Percentiles rank a stretch among this genome's conserved stretches.
Conservation (phyloP, 1,140 invertebrate species). For the Listronotus oregonensis region DNA sequence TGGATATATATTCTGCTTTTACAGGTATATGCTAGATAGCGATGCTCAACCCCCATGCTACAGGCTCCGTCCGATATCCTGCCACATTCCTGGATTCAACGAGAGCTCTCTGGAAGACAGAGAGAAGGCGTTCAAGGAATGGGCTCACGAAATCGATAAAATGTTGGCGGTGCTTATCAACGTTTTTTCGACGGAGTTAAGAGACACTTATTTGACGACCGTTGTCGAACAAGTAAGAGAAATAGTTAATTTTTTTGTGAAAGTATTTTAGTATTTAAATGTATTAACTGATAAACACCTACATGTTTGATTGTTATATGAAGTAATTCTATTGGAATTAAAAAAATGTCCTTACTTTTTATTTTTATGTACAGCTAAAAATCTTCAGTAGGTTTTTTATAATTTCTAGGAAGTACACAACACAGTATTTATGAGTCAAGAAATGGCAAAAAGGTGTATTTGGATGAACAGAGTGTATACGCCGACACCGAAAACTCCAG, state of each 20-base stretch:
- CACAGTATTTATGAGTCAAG: slow-evolving; percentile 75
- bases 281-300: no score
- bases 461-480: slow-evolving; percentile 69
- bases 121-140: slow-evolving; percentile 60
- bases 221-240: slow-evolving; percentile 73
- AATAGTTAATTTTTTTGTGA: no score
- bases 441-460: slow-evolving; percentile 73
- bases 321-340: no score
- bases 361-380: no score
- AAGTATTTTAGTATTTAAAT: no score
- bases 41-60: slow-evolving; percentile 76
- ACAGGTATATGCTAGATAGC: slow-evolving; percentile 56
- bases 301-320: no score
- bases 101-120: slow-evolving; percentile 55
- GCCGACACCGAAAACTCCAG: slow-evolving; percentile 56
- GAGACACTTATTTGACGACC: slow-evolving; percentile 78
- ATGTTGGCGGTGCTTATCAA: slow-evolving; percentile 70
- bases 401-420: slow-evolving; percentile 72
- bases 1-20: no score
- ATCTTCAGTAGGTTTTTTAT: no score
- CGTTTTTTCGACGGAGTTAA: slow-evolving; percentile 72
- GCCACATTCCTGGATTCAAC: slow-evolving; percentile 62
- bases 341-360: no score
- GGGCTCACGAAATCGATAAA: slow-evolving; percentile 66
- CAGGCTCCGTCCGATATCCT: slow-evolving; percentile 66